A percentile compares a stretch with the other conserved stretches of the same genome.
These are phyloP conservation scores for Oreochromis aureus DNA, from an alignment of 2,113 vertebrate genomes.

Conservation along the genomic window DNA sequence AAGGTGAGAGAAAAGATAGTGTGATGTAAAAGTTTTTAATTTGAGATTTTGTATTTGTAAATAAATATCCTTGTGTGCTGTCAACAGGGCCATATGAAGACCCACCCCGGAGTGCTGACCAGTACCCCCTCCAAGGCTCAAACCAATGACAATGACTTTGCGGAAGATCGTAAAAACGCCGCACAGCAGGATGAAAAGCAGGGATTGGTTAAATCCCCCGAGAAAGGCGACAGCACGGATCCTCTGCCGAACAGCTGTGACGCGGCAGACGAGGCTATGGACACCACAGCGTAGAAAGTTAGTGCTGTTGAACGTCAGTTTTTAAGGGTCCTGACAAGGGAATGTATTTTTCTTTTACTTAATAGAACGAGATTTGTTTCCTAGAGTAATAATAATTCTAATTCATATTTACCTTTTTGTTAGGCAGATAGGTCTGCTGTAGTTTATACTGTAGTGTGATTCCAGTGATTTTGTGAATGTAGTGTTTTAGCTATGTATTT, in stretches of 20 bases:
- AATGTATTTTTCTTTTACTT: constrained; percentile 55
- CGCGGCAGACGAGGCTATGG: constrained; percentile 22
- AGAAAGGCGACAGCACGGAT: constrained; percentile 47
- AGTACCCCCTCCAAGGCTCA: constrained; percentile 47
- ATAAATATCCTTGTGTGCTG: neutral
- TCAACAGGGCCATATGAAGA: constrained; percentile 76
- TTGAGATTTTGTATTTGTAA: neutral
- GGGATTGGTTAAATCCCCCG: constrained; percentile 29
- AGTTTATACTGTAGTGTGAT: constrained; percentile 40
- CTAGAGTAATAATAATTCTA: constrained; percentile 36
- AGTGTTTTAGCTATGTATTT: constrained; percentile 56
- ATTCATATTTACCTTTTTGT: constrained; percentile 45
- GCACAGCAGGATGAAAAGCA: constrained; percentile 44
- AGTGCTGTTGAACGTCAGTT: constrained; percentile 20
- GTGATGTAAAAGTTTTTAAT: neutral
- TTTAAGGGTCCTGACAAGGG: constrained; percentile 59
- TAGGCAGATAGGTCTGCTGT: constrained; percentile 20
- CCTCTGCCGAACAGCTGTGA: constrained; percentile 10
- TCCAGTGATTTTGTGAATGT: constrained; percentile 46
- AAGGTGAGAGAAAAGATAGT: constrained; percentile 56
- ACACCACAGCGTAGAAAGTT: constrained; percentile 42
- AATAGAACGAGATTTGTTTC: constrained; percentile 46
- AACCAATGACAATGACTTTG: constrained; percentile 50
- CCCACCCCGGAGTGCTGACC: constrained; percentile 52
- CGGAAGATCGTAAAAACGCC: constrained; percentile 36